These are phyloP conservation scores for Corticium candelabrum DNA, from an alignment of 37 sponge, comb jelly and placozoan species.

Conservation along the genomic window DNA sequence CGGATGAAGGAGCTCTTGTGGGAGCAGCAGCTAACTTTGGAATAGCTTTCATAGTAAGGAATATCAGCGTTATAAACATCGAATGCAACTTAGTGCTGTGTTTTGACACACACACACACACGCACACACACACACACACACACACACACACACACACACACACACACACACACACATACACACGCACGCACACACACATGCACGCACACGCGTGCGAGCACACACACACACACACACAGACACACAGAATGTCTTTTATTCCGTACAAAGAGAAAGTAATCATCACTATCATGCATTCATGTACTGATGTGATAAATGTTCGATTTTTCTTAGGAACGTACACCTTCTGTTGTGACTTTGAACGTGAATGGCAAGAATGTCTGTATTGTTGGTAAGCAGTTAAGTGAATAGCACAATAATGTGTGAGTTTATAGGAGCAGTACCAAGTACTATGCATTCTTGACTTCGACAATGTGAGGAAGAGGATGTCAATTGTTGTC, in stretches of 20 bases:
- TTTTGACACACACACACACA: background rate
- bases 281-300: too few species aligned
- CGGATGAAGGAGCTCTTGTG: conserved; percentile 96
- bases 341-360: background rate
- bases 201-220: too few species aligned
- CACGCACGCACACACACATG: background rate
- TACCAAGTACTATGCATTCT: conserved; percentile 77
- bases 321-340: background rate
- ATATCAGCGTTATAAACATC: background rate
- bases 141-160: background rate
- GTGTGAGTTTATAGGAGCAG: conserved; percentile 17
- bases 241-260: too few species aligned
- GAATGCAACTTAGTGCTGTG: background rate
- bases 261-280: too few species aligned
- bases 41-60: conserved; percentile 61
- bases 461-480: conserved; percentile 95
- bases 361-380: background rate
- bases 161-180: background rate
- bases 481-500: conserved; percentile 90
- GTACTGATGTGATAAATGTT: too few species aligned
- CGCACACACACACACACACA: background rate
- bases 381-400: too few species aligned
- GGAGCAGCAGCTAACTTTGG: conserved; percentile 95
- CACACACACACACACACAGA: too few species aligned
- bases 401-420: too few species aligned